Evolutionary conservation across 2,888 invertebrate species (phyloP).

Genomic region (Aporophyla nigra): DNA sequence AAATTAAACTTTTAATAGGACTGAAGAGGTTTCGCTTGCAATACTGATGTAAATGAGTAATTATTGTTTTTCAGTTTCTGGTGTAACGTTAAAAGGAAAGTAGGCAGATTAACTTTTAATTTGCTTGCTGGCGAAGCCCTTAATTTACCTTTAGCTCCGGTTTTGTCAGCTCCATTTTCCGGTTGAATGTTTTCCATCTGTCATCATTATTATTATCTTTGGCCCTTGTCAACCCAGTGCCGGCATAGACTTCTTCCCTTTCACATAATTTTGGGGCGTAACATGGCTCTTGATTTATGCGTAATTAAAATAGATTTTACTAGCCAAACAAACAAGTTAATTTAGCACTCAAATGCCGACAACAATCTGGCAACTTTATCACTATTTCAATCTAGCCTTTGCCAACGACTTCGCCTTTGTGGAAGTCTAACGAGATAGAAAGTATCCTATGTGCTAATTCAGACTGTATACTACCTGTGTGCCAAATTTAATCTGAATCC

Average conservation of each 20-base stretch:
- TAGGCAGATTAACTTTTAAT: slow-evolving; percentile 37
- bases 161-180: slow-evolving; percentile 15
- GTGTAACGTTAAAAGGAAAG: slow-evolving; percentile 24
- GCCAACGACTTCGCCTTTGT: no score
- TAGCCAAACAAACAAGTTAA: not conserved
- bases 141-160: not conserved
- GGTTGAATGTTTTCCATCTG: slow-evolving; percentile 31
- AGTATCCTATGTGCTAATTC: no score
- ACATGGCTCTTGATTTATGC: not conserved
- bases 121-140: slow-evolving; percentile 3
- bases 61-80: slow-evolving; percentile 45
- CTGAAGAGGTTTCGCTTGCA: slow-evolving; percentile 42
- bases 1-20: slow-evolving; percentile 63
- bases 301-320: not conserved
- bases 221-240: slow-evolving; percentile 13
- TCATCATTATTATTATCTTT: slow-evolving; percentile 27
- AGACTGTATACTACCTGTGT: no score
- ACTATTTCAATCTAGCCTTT: not conserved
- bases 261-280: not conserved
- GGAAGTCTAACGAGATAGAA: no score
- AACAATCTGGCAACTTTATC: not conserved
- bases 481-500: no score
- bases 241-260: not conserved
- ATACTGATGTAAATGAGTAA: slow-evolving; percentile 38
- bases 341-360: not conserved